Evolutionary conservation across 2,888 invertebrate genomes (phyloP), one percentile per base, ranked within the genome.

Genomic region (Hypomecis atomaria): DNA sequence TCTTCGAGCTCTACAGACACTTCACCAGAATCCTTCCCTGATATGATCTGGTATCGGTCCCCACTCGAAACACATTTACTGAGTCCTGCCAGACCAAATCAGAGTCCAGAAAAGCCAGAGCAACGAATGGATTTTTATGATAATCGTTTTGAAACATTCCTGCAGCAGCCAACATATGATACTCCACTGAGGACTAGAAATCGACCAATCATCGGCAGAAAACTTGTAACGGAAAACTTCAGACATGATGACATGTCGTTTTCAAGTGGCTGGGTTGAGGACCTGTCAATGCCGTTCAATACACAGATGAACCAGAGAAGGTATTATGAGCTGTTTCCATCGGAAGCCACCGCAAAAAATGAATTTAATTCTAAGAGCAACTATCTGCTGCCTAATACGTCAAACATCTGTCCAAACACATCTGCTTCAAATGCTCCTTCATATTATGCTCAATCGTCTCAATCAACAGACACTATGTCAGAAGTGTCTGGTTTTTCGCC

Each of bases 1-100:
- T 91, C 89, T 0, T 90, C 90, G 7, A 90, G 90, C 60, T 91
- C 91, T 0, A 77, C 89, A 0, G 90, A 92, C 0, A 82, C 79
- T 2, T 90, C 91, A n/a, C 89, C 91, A 0, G 91, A 89, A n/a
- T 79, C 83, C 0, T 89, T 83, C 56, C 82, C 82, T 0, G 87
- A 87, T 42, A 64, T 82, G 33, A 59, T 61, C 10, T 47, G 40
- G 72, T 70, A 45, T 60, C 63, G n/a, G 62, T 70, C 6, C 50
- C 10, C 4, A 71, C 68, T 43, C 48, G 65, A 34, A 55, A 13
- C 23, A 13, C 52, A 52, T 11, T n/a, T 37, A 52, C 40, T 0
- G 23, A 52, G 40, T 33, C 52, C 40, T 40, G 33, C 1, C 33
- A 52, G 10, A 52, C 40, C 52, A 52, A 5, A 38, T 23, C 40